Base-by-base conservation (phyloP, 2,797 vertebrate genomes). In the Phyllotis vaccarum region DNA sequence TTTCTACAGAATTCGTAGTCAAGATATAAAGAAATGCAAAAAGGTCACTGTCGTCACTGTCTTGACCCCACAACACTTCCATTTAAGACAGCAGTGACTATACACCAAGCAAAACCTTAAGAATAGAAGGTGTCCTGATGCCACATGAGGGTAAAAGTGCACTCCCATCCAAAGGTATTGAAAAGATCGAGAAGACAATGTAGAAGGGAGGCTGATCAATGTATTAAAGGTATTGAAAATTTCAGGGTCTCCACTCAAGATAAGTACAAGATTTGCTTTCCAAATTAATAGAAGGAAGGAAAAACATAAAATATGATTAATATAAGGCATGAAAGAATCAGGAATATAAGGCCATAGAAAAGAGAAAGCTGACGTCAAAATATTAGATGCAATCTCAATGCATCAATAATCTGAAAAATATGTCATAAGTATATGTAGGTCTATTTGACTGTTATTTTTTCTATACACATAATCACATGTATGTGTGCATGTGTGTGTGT, bases 301-400 rank as follows among this genome's bases (percentile, higher is more conserved):
- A 60, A 19, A n/a, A 22, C 68, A 92, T 75, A 81, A 86, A 86
- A 86, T 34, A 58, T 86, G 17, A 52, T 80, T 80, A 75, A 46
- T 64, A 37, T 34, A 93, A 80, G 58, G 24, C 66, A 89, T 8
- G 46, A 68, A 89, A 17, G 13, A 76, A 52, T 78, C 11, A 52
- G 29, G 66, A 91, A 58, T 52, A 58, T 46, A 89, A 92, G 82
- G 34, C 29, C n/a, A 80, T 29, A 87, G n/a, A 82, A 58, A 82
- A 54, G 14, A 70, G 37, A 88, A 94, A 86, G 21, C 6, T n/a
- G 49, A 54, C 76, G 64, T 74, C 66, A 52, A 56, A 58, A 74
- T 56, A 8, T 5, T 92, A 56, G 17, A 21, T 66, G 21, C 34
- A 89, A 52, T 46, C 37, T 49, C 62, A 90, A 49, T 78, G 10